phyloP scores from a whole-genome alignment of 2,888 invertebrate species.

The Rhagium mordax region DNA sequence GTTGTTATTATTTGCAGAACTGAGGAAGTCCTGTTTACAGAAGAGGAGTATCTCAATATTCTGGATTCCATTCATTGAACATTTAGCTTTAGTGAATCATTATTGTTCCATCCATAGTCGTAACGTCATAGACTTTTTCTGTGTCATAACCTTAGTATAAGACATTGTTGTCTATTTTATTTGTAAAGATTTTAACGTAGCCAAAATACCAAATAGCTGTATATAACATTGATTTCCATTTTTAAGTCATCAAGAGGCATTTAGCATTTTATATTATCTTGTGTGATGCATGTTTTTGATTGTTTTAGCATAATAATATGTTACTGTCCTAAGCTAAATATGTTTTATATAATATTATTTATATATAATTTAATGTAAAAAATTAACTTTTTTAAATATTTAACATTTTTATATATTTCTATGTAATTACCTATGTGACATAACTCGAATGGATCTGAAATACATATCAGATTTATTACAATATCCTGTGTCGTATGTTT shows the following conservation, averaged over 20 bases:
- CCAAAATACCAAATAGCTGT: constrained; percentile 46
- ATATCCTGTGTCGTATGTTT: constrained; percentile 39
- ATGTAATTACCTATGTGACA: constrained; percentile 20
- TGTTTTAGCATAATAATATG: background rate
- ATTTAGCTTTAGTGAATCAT: constrained; percentile 48
- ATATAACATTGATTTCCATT: constrained; percentile 31
- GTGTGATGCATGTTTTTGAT: constrained; percentile 18
- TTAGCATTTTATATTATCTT: constrained; percentile 12
- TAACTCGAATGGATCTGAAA: constrained; percentile 29
- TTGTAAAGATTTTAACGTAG: constrained; percentile 27
- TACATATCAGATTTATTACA: constrained; percentile 43
- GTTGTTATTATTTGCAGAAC: constrained; percentile 52
- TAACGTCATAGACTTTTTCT: constrained; percentile 29
- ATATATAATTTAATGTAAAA: constrained; percentile 31
- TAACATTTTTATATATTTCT: constrained; percentile 32
- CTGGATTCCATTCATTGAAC: constrained; percentile 58
- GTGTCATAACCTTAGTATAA: constrained; percentile 28
- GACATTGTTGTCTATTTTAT: constrained; percentile 24
- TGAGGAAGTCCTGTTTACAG: constrained; percentile 58
- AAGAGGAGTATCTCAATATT: constrained; percentile 63
- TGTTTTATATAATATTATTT: constrained; percentile 12
- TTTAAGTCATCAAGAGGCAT: background rate
- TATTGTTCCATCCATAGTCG: constrained; percentile 50
- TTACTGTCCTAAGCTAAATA: constrained; percentile 9
- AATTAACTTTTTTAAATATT: constrained; percentile 20